Conservation (phyloP, 2,888 invertebrate species). For the Neoascia interrupta region DNA sequence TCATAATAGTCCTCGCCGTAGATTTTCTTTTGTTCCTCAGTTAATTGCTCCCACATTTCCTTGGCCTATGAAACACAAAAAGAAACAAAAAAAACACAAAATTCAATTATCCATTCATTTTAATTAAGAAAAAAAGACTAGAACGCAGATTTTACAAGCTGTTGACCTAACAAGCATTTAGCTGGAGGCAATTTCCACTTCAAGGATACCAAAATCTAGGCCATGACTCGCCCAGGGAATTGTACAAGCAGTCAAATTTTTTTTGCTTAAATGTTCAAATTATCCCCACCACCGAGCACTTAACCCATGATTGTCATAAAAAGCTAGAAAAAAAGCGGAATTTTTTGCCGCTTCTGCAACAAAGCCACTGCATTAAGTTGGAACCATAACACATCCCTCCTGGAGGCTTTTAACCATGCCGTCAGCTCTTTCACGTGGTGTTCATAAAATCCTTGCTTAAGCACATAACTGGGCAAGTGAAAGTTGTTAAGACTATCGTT, state of each 20-base stretch:
- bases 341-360: conserved; percentile 22
- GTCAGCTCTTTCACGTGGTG: not conserved
- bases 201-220: conserved; percentile 28
- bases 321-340: conserved; percentile 17
- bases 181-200: conserved; percentile 20
- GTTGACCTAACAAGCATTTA: conserved; percentile 53
- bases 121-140: conserved; percentile 13
- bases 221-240: not conserved
- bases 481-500: conserved; percentile 39
- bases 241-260: conserved; percentile 5
- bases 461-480: conserved; percentile 42
- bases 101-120: conserved; percentile 70
- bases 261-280: conserved; percentile 16
- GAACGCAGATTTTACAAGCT: conserved; percentile 4
- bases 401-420: too few relatives aligned
- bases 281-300: conserved; percentile 33
- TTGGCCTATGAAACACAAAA: conserved; percentile 82
- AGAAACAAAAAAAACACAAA: conserved; percentile 50
- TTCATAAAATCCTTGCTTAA: conserved; percentile 17
- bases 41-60: conserved; percentile 90
- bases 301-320: conserved; percentile 54
- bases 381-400: not conserved
- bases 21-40: conserved; percentile 87
- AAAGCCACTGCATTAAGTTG: conserved; percentile 48
- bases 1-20: conserved; percentile 93